A percentile compares a stretch with the other conserved stretches of the same genome.
phyloP scores from a whole-genome alignment of 1,140 invertebrate species.

The Brachionus calyciflorus region DNA sequence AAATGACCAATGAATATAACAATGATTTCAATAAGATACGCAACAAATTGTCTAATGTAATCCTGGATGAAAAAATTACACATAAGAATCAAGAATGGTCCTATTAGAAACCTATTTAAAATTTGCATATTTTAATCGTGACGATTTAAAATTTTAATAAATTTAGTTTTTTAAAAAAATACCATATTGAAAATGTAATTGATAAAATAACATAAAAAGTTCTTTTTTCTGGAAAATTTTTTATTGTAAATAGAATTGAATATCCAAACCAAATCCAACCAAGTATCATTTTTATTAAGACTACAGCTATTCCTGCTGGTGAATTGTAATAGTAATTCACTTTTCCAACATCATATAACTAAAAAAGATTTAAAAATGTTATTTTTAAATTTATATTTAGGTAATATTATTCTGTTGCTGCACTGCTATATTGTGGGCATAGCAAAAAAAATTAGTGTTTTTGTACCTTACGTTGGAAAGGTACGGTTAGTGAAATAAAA shows the following conservation, averaged over 20 bases:
- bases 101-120: constrained; percentile 67
- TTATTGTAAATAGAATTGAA: constrained; percentile 75
- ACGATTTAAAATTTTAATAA: constrained; percentile 5
- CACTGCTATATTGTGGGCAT: too few species aligned
- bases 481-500: too few species aligned
- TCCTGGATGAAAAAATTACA: constrained; percentile 77
- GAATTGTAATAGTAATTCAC: constrained; percentile 86
- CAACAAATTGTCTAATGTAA: constrained; percentile 79
- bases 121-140: too few species aligned
- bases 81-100: constrained; percentile 73
- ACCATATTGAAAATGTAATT: constrained; percentile 76
- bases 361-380: constrained; percentile 48
- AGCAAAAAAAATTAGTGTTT: too few species aligned
- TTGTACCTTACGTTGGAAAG: too few species aligned
- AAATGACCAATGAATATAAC: constrained; percentile 72
- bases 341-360: constrained; percentile 81
- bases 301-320: constrained; percentile 76
- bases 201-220: constrained; percentile 72
- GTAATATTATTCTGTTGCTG: too few species aligned
- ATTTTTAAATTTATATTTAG: too few species aligned
- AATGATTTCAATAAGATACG: constrained; percentile 70
- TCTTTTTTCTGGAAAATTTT: constrained; percentile 75
- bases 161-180: constrained; percentile 49
- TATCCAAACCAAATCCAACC: constrained; percentile 81
- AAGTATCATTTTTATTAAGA: constrained; percentile 69